phyloP scores from a whole-genome alignment of 2,888 invertebrate genomes.

The Allophyes oxyacanthae region DNA sequence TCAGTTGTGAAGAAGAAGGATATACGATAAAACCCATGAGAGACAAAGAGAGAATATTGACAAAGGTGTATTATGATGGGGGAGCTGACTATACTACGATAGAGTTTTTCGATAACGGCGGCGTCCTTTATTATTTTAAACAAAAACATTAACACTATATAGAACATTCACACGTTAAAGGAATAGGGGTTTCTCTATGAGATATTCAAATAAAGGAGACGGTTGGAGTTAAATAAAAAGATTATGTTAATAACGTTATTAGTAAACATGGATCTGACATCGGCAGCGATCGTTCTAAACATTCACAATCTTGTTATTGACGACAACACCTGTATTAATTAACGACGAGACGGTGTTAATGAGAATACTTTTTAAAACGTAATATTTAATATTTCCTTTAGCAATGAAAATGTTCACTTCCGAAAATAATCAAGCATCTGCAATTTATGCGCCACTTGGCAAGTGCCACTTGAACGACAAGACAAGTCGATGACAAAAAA shows the following conservation, averaged over 20 bases:
- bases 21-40: slow-evolving; percentile 59
- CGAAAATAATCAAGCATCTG: slow-evolving; percentile 9
- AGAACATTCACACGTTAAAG: not conserved
- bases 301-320: slow-evolving; percentile 4
- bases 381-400: not conserved
- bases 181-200: no score
- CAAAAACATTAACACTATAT: slow-evolving; percentile 26
- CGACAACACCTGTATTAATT: slow-evolving; percentile 14
- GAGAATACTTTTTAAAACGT: slow-evolving; percentile 11
- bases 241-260: slow-evolving; percentile 2
- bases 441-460: slow-evolving; percentile 14
- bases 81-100: slow-evolving; percentile 62
- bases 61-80: slow-evolving; percentile 70
- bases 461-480: slow-evolving; percentile 60
- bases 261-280: slow-evolving; percentile 9
- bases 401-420: not conserved
- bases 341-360: no score
- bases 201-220: not conserved
- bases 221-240: slow-evolving; percentile 8
- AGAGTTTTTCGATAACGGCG: slow-evolving; percentile 46
- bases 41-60: slow-evolving; percentile 69
- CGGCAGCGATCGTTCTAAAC: slow-evolving; percentile 10
- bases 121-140: slow-evolving; percentile 44
- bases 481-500: slow-evolving; percentile 69
- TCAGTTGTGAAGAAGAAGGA: slow-evolving; percentile 74